Evolutionary conservation across 2,888 invertebrate genomes (phyloP).

Genomic region (Drosophila helvetica): DNA sequence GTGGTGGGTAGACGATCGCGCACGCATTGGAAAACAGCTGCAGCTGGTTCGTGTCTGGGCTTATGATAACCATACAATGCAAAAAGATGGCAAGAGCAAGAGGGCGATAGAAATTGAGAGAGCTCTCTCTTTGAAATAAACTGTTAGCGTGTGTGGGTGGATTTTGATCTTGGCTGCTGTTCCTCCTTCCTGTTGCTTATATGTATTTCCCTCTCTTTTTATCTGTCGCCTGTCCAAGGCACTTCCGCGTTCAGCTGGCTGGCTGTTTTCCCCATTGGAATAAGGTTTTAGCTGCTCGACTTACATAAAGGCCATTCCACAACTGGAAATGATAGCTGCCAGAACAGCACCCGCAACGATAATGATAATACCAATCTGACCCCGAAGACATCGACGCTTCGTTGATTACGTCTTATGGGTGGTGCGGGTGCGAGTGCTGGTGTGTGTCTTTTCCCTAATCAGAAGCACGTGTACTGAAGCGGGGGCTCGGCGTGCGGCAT

Average conservation of each 20-base stretch:
- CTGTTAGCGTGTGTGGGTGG: slow-evolving; percentile 8
- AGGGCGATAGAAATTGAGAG: background rate
- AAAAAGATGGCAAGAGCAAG: background rate
- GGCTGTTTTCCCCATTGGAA: slow-evolving; percentile 3
- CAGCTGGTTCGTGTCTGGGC: slow-evolving; percentile 18
- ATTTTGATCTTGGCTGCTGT: slow-evolving; percentile 5
- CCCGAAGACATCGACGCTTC: background rate
- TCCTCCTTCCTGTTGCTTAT: slow-evolving; percentile 1
- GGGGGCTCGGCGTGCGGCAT: background rate
- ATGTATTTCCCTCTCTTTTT: slow-evolving; percentile 6
- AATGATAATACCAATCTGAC: slow-evolving; percentile 30
- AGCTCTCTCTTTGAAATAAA: background rate
- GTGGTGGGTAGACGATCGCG: slow-evolving; percentile 1
- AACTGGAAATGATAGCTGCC: background rate
- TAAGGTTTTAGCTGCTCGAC: slow-evolving; percentile 22
- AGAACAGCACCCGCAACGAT: slow-evolving; percentile 6
- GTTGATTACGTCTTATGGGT: background rate
- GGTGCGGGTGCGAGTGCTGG: background rate
- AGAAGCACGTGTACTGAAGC: slow-evolving; percentile 49
- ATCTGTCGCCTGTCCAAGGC: background rate
- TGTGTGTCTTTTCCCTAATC: slow-evolving; percentile 45
- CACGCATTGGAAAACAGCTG: slow-evolving; percentile 12
- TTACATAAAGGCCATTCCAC: slow-evolving; percentile 20
- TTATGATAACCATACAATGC: slow-evolving; percentile 8
- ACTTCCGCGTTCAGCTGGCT: slow-evolving; percentile 28